phyloP scores from a whole-genome alignment of 2,797 vertebrate genomes.

The Pangasius larnaudii region DNA sequence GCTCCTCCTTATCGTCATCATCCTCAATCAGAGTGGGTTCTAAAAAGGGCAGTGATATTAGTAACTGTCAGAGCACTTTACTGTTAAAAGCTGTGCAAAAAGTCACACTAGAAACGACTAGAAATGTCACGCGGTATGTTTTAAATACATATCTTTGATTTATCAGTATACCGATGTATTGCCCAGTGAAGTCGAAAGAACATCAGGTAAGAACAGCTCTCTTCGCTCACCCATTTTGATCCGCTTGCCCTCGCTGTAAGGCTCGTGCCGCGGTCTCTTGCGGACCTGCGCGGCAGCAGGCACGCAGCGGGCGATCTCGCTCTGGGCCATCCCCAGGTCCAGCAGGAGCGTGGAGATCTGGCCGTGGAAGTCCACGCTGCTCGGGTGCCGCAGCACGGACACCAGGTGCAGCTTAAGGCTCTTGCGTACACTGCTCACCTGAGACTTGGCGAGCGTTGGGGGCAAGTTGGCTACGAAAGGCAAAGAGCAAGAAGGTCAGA shows the following conservation, averaged over 20 bases:
- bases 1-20: conserved; percentile 93
- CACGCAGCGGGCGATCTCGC: conserved; percentile 85
- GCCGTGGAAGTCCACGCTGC: conserved; percentile 89
- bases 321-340: conserved; percentile 91
- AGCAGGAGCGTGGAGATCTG: conserved; percentile 91
- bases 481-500: not conserved
- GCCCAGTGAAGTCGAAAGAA: not conserved
- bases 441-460: conserved; percentile 92
- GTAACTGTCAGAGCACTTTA: not conserved
- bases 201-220: not conserved
- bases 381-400: conserved; percentile 87
- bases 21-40: conserved; percentile 88
- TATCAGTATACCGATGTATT: not conserved
- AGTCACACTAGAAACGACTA: not conserved
- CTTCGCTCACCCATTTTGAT: conserved; percentile 85
- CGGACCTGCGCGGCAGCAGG: conserved; percentile 81
- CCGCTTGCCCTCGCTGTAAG: conserved; percentile 85
- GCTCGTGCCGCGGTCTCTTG: conserved; percentile 84
- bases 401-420: conserved; percentile 93
- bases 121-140: not conserved
- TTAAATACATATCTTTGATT: not conserved
- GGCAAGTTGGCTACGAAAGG: conserved; percentile 85
- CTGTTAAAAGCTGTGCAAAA: not conserved
- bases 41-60: conserved; percentile 56
- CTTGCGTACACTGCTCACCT: conserved; percentile 95